Evolutionary conservation across 2,113 vertebrate genomes (phyloP).

Genomic region (Toxotes jaculatrix): DNA sequence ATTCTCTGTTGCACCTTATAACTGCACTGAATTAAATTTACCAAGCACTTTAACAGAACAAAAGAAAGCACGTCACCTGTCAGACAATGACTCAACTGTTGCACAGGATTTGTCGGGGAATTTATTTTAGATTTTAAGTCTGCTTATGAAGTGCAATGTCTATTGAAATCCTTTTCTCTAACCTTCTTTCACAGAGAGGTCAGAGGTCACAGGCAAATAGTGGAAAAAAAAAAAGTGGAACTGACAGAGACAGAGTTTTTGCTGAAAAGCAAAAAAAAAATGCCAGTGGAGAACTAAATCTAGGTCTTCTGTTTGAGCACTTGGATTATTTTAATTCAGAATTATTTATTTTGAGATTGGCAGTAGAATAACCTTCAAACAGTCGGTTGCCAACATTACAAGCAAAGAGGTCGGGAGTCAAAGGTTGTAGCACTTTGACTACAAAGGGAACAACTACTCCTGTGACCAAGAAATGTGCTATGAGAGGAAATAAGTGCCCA

Average conservation of each 20-base stretch:
- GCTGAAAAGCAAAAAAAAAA: neutral
- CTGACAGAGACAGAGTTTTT: neutral
- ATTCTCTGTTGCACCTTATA: constrained; percentile 17
- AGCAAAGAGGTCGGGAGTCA: neutral
- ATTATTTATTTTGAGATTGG: neutral
- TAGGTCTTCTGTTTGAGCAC: neutral
- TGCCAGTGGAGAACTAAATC: neutral
- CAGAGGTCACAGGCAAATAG: neutral
- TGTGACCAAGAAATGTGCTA: neutral
- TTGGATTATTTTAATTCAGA: neutral
- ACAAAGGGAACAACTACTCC: neutral
- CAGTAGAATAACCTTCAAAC: neutral
- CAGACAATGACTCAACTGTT: neutral
- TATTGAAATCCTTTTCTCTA: neutral
- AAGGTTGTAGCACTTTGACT: neutral
- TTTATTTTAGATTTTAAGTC: neutral
- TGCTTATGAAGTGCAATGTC: neutral
- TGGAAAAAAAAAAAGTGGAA: neutral
- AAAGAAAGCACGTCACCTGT: neutral
- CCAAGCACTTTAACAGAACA: neutral
- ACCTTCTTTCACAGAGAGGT: neutral
- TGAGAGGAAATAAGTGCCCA: neutral
- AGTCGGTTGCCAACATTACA: neutral
- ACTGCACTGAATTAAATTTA: constrained; percentile 1
- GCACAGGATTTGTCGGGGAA: neutral